Evolutionary conservation across 2,797 vertebrate genomes (phyloP).

Genomic region (Siniperca obscura): DNA sequence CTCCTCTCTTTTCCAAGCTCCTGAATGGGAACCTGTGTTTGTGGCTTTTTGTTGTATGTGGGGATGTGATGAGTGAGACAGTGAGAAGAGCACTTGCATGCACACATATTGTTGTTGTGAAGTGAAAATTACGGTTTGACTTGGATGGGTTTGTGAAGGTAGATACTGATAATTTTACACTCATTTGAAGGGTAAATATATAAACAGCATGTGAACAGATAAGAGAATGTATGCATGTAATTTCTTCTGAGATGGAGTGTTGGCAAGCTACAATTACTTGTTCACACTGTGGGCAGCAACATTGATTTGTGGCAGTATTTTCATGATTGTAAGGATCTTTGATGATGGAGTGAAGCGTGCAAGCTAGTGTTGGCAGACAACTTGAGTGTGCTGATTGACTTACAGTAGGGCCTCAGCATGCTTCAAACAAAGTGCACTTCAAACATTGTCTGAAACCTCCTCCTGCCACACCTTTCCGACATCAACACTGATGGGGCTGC

Average conservation of each 20-base stretch:
- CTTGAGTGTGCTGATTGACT: neutral
- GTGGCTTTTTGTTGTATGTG: conserved; percentile 21
- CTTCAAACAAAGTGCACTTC: neutral
- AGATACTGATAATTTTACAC: neutral
- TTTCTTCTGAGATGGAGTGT: neutral
- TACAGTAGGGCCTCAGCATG: neutral
- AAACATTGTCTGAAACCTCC: neutral
- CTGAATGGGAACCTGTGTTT: conserved; percentile 50
- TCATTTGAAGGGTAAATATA: neutral
- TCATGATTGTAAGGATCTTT: neutral
- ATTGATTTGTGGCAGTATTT: conserved; percentile 8
- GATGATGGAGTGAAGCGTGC: neutral
- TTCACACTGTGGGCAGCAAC: neutral
- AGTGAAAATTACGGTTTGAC: conserved; percentile 16
- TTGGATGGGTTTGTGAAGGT: neutral
- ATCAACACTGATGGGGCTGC: neutral
- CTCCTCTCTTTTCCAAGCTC: conserved; percentile 38
- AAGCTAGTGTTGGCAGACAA: neutral
- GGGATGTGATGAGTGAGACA: conserved; percentile 18
- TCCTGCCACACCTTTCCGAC: neutral
- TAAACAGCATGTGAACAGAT: neutral
- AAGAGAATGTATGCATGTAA: neutral
- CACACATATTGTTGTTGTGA: conserved; percentile 1
- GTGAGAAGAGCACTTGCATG: neutral
- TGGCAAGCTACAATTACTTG: neutral